Evolutionary conservation across 2,113 vertebrate species (phyloP).

Genomic region (Shinisaurus crocodilurus): DNA sequence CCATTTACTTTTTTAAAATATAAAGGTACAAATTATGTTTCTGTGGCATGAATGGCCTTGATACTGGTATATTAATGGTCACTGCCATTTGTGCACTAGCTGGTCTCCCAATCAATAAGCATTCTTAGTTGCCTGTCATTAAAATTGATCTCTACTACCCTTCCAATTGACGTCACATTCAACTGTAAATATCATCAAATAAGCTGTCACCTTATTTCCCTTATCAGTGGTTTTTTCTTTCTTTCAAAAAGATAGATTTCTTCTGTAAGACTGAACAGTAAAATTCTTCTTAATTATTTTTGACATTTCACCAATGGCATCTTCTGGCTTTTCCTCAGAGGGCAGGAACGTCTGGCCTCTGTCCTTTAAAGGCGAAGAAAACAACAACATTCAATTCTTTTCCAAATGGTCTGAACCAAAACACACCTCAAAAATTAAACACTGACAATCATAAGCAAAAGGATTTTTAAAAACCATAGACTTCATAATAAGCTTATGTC

Average conservation of each 20-base stretch:
- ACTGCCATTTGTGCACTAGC: conserved; percentile 71
- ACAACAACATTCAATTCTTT: not conserved
- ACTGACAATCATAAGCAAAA: not conserved
- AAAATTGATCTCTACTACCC: conserved; percentile 74
- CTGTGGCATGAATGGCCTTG: conserved; percentile 46
- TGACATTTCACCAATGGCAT: conserved; percentile 63
- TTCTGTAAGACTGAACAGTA: conserved; percentile 55
- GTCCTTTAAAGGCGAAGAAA: conserved; percentile 35
- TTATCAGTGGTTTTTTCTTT: conserved; percentile 56
- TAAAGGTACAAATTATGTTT: conserved; percentile 66
- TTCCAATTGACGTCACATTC: conserved; percentile 77
- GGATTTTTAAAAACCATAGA: conserved; percentile 7
- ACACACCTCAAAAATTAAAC: conserved; percentile 47
- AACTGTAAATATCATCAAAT: conserved; percentile 79
- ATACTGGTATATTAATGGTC: conserved; percentile 70
- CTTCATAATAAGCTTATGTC: not conserved
- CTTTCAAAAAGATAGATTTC: conserved; percentile 70
- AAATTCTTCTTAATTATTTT: conserved; percentile 69
- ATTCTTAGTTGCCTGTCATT: conserved; percentile 75
- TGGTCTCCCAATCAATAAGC: conserved; percentile 70
- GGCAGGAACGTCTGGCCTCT: conserved; percentile 50
- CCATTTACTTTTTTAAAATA: conserved; percentile 40
- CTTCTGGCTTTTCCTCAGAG: conserved; percentile 52
- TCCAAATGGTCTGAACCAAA: conserved; percentile 25
- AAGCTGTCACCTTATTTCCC: conserved; percentile 75